Evolutionary conservation across 2,888 invertebrate genomes (phyloP).

Genomic region (Idaea biselata): DNA sequence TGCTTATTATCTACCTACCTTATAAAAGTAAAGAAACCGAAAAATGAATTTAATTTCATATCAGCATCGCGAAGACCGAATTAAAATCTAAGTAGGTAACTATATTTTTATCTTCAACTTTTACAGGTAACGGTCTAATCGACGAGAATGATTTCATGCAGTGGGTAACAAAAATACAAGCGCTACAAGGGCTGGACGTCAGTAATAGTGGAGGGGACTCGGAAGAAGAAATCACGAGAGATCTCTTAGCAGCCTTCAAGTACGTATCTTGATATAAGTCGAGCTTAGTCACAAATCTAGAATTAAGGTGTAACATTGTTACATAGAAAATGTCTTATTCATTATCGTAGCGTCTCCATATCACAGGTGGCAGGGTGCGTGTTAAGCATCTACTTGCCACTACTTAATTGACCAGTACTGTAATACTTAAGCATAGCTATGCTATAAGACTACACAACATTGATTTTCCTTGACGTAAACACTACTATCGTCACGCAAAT

Average conservation of each 20-base stretch:
- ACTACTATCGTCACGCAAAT: background rate
- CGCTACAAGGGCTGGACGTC: constrained; percentile 82
- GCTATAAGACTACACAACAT: background rate
- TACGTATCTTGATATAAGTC: no score
- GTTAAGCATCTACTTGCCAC: background rate
- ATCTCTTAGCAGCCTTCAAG: constrained; percentile 92
- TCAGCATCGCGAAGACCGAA: background rate
- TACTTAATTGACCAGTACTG: background rate
- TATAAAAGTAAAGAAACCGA: no score
- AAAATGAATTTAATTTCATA: no score
- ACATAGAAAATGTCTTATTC: background rate
- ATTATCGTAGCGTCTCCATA: background rate
- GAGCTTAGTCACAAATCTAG: no score
- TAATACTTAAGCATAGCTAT: background rate
- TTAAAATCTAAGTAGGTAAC: background rate
- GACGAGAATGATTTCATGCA: constrained; percentile 89
- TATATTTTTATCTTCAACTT: background rate
- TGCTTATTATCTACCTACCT: no score
- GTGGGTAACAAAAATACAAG: constrained; percentile 88
- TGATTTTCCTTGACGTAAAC: background rate
- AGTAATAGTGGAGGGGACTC: constrained; percentile 76
- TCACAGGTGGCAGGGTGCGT: background rate
- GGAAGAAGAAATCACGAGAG: constrained; percentile 86
- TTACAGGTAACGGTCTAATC: constrained; percentile 85
- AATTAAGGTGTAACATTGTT: no score